Evolutionary conservation across 2,113 vertebrate species (phyloP).

Genomic region (Taurulus bubalis): DNA sequence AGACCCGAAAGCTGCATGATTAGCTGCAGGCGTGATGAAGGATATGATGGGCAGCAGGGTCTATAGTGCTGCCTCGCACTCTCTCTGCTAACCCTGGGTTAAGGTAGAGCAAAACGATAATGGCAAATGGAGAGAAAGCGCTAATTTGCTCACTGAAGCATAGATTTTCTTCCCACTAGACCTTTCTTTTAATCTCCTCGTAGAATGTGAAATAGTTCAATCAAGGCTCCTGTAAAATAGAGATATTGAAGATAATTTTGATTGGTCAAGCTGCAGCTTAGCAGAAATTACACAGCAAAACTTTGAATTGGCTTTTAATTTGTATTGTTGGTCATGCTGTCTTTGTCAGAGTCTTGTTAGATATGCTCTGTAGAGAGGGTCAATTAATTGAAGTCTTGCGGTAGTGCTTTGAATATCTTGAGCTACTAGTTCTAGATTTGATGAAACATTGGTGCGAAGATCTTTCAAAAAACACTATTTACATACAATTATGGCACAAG

Average conservation of each 20-base stretch:
- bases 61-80: conserved; percentile 55
- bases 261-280: conserved; percentile 53
- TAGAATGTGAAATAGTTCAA: conserved; percentile 69
- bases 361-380: conserved; percentile 5
- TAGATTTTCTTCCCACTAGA: conserved; percentile 70
- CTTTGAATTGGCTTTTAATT: conserved; percentile 57
- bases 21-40: conserved; percentile 76
- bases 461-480: background rate
- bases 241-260: conserved; percentile 62
- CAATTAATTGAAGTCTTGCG: conserved; percentile 33
- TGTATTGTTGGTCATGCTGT: conserved; percentile 40
- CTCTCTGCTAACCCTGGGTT: conserved; percentile 60
- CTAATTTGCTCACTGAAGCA: conserved; percentile 71
- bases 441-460: background rate
- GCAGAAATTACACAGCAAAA: conserved; percentile 50
- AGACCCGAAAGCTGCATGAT: conserved; percentile 71
- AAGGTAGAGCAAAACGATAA: conserved; percentile 75
- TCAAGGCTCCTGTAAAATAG: conserved; percentile 55
- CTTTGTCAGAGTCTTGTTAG: conserved; percentile 27
- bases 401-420: conserved; percentile 18
- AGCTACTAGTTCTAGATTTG: background rate
- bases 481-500: background rate
- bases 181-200: conserved; percentile 61
- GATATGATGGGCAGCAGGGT: conserved; percentile 76
- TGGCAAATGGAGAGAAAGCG: conserved; percentile 68